Percentiles rank a stretch among this genome's conserved stretches.
These are phyloP conservation scores for Plagiodera versicolora DNA, from an alignment of 2,888 invertebrate genomes.

Conservation along the genomic window DNA sequence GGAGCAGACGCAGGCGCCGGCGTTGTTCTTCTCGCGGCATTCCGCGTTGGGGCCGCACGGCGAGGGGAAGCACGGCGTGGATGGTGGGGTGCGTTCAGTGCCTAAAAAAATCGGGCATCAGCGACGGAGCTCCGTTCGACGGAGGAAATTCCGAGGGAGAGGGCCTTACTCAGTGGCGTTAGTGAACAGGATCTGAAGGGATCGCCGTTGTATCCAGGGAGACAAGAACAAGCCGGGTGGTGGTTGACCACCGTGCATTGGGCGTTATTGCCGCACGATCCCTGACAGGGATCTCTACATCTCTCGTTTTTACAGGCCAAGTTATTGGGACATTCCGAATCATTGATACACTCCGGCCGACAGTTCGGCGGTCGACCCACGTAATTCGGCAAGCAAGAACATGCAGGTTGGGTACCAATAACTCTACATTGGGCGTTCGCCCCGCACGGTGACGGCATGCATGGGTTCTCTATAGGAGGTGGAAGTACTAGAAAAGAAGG, in stretches of 20 bases:
- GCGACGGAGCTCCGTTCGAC: background rate
- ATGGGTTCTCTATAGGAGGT: slow-evolving; percentile 63
- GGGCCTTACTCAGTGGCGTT: slow-evolving; percentile 49
- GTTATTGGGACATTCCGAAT: slow-evolving; percentile 80
- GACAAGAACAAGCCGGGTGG: slow-evolving; percentile 77
- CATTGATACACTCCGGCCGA: slow-evolving; percentile 78
- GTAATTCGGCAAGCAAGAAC: slow-evolving; percentile 78
- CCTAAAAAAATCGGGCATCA: slow-evolving; percentile 52
- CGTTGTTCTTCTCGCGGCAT: slow-evolving; percentile 79
- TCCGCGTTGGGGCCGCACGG: slow-evolving; percentile 86
- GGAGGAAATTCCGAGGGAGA: too few species aligned
- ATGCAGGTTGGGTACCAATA: slow-evolving; percentile 81
- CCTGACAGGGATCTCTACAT: slow-evolving; percentile 82
- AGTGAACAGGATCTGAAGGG: slow-evolving; percentile 62
- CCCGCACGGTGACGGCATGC: slow-evolving; percentile 81
- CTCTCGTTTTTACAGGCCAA: slow-evolving; percentile 79
- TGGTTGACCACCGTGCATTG: slow-evolving; percentile 85
- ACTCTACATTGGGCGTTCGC: slow-evolving; percentile 81
- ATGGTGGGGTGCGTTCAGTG: slow-evolving; percentile 64
- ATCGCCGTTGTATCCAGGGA: slow-evolving; percentile 81
- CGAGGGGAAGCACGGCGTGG: slow-evolving; percentile 79
- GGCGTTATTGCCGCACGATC: slow-evolving; percentile 77
- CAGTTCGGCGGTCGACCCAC: slow-evolving; percentile 86
- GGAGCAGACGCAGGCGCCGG: slow-evolving; percentile 83
- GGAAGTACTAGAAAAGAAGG: slow-evolving; percentile 52